Base-by-base conservation (phyloP, 2,113 vertebrate species). In the Brienomyrus longianalis region DNA sequence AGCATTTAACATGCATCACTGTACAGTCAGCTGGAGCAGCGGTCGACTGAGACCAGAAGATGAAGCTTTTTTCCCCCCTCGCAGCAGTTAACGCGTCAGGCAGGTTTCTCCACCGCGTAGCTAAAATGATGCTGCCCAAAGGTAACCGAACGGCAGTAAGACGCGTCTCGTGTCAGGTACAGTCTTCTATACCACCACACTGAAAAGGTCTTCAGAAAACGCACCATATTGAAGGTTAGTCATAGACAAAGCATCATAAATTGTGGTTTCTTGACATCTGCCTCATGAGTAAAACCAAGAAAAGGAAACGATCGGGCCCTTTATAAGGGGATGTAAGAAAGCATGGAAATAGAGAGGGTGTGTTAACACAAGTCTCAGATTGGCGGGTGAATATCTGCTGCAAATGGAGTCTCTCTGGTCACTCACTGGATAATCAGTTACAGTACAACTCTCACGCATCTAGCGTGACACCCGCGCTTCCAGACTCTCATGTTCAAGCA, bases 221-320 rank as follows among this genome's bases (percentile, higher is more conserved):
- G 90, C 62, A 56, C 21, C 93, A 56, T 54, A 35, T 91, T 92
- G 93, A 94, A 94, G 94, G 93, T 93, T 93, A 74, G 92, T 92
- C 93, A 90, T 91, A 89, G 89, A 90, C 89, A 80, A 91, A 89
- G 91, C 91, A 91, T 93, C 93, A 91, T 87, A 89, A 88, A 19
- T 23, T 94, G 94, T 1, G 94, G 94, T 89, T 93, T 92, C 90
- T 23, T 84, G 93, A 92, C 92, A 92, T 43, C 89, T 90, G 90
- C 91, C 89, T 88, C 91, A 93, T 93, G 92, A 95, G 66, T 96
- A 94, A 96, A 90, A 91, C 15, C 19, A 90, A 94, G 92, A 95
- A 94, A 90, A 95, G 95, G 95, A 94, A 95, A 92, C 89, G 89
- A 91, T 93, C 85, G 27, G 45, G 88, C 83, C 74, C 74, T 59